phyloP scores from a whole-genome alignment of 2,888 invertebrate genomes.

The Cremastinae sp. region DNA sequence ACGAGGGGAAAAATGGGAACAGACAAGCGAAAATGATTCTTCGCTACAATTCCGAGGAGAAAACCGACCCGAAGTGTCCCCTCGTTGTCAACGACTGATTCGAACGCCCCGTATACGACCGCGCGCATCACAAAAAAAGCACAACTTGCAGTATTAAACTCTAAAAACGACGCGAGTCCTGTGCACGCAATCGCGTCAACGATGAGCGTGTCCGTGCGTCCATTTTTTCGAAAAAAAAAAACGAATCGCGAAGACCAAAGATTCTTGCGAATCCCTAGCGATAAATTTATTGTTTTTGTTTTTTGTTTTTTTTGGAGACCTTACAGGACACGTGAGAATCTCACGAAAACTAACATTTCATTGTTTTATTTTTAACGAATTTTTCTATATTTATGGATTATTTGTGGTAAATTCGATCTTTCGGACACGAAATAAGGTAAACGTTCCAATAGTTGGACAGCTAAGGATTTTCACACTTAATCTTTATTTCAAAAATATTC shows the following conservation, averaged over 20 bases:
- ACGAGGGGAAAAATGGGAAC: slow-evolving; percentile 35
- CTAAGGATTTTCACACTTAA: no score
- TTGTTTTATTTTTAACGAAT: no score
- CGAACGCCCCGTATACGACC: neutral
- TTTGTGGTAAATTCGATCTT: no score
- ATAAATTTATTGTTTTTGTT: neutral
- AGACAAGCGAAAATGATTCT: slow-evolving; percentile 53
- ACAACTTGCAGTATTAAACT: slow-evolving; percentile 26
- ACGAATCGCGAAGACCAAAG: neutral
- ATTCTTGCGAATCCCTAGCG: no score
- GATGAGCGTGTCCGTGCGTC: neutral
- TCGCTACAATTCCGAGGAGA: slow-evolving; percentile 49
- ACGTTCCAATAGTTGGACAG: no score
- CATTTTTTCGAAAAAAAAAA: neutral
- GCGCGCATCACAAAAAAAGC: neutral
- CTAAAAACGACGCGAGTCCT: slow-evolving; percentile 1
- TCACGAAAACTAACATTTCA: no score
- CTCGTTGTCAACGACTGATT: slow-evolving; percentile 44
- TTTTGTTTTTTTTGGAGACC: no score
- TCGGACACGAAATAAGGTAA: no score
- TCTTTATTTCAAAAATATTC: no score
- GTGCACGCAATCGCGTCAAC: neutral
- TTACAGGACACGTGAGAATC: no score
- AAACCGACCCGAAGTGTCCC: slow-evolving; percentile 43
- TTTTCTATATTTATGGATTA: no score